Percentiles rank a stretch among this genome's conserved stretches.
These are phyloP conservation scores for Rhabditophanes sp. DNA, from an alignment of 2,888 invertebrate genomes.

Conservation along the genomic window DNA sequence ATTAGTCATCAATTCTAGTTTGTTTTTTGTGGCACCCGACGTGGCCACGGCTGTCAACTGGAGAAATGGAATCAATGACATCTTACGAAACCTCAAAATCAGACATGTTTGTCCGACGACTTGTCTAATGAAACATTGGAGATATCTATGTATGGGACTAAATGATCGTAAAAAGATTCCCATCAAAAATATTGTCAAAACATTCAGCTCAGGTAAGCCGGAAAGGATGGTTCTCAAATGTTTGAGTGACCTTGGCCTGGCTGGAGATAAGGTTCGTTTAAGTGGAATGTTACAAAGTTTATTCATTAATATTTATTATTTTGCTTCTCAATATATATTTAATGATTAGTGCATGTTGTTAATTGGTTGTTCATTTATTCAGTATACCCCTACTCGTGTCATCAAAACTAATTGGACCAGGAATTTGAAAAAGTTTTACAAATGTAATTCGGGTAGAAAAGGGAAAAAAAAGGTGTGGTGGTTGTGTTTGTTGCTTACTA, in stretches of 20 bases:
- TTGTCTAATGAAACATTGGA: conserved; percentile 97
- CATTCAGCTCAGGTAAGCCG: conserved; percentile 97
- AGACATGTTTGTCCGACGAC: conserved; percentile 80
- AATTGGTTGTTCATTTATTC: conserved; percentile 3
- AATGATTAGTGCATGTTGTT: not conserved
- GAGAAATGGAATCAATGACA: conserved; percentile 70
- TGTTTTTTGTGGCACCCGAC: conserved; percentile 67
- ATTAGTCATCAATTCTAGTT: conserved; percentile 94
- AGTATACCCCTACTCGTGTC: not conserved
- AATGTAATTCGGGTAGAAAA: conserved; percentile 16
- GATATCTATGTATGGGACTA: conserved; percentile 79
- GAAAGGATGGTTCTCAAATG: conserved; percentile 95
- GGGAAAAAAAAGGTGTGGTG: conserved; percentile 14
- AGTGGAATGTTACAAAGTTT: not conserved
- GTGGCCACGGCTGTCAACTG: conserved; percentile 59
- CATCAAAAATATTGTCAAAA: conserved; percentile 65
- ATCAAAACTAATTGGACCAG: conserved; percentile 17
- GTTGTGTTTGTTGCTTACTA: not conserved
- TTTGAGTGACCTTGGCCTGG: conserved; percentile 75
- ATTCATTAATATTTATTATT: not conserved
- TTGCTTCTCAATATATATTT: conserved; percentile 1
- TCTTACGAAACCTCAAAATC: conserved; percentile 81
- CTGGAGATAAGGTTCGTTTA: conserved; percentile 55
- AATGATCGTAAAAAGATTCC: conserved; percentile 88
- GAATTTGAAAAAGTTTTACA: conserved; percentile 27